Conservation (phyloP, 53 echinoderm and acorn worm species). For the Henricia sp. region DNA sequence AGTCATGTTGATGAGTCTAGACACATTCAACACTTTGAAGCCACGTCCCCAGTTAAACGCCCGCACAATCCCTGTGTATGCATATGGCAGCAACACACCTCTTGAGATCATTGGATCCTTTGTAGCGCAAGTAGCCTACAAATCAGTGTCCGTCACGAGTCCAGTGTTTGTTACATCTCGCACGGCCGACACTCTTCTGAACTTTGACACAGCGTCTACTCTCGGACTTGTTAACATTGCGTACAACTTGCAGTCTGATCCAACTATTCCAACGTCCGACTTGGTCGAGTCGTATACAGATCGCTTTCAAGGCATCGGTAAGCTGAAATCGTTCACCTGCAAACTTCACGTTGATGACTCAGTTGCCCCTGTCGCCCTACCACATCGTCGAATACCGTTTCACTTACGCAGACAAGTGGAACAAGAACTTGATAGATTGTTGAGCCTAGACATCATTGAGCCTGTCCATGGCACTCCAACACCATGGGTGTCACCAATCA, state of each 20-base stretch:
- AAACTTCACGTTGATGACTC: conserved; percentile 52
- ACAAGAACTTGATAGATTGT: conserved; percentile 51
- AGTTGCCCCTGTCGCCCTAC: conserved; percentile 59
- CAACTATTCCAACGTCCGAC: background rate
- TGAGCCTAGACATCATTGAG: conserved; percentile 47
- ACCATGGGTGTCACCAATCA: conserved; percentile 62
- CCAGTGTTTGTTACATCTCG: conserved; percentile 54
- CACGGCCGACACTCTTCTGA: conserved; percentile 40
- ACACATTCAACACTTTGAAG: conserved; percentile 11
- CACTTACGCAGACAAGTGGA: conserved; percentile 49
- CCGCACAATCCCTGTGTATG: conserved; percentile 18
- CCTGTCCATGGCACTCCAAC: no score
- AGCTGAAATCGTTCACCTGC: conserved; percentile 31
- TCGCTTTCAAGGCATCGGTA: conserved; percentile 63
- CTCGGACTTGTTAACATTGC: conserved; percentile 23
- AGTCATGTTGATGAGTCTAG: conserved; percentile 49
- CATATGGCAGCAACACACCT: conserved; percentile 46
- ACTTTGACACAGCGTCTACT: conserved; percentile 37
- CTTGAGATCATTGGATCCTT: conserved; percentile 33
- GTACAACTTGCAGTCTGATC: background rate
- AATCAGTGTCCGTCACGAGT: conserved; percentile 2
- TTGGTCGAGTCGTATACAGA: conserved; percentile 10
- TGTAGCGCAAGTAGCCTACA: conserved; percentile 35
- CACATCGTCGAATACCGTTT: conserved; percentile 25
- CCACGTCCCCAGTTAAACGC: conserved; percentile 39